Percentiles rank a stretch among this genome's conserved stretches.
Conservation (phyloP, 2,888 invertebrate species). For the Machimus rusticus region DNA sequence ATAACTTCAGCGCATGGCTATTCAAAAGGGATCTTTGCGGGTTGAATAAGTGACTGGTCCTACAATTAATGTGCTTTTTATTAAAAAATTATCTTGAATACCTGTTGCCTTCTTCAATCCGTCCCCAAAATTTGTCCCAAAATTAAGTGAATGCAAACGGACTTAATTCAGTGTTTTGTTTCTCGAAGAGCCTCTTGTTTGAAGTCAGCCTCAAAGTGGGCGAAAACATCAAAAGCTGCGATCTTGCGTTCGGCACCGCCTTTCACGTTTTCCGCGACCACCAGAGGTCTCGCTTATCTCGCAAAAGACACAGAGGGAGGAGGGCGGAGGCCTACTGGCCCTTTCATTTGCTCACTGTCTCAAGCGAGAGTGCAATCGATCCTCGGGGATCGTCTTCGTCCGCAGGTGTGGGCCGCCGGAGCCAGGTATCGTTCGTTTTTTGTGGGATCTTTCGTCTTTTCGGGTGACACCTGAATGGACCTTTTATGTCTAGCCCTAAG, state of each 20-base stretch:
- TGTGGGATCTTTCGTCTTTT: background rate
- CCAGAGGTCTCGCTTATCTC: background rate
- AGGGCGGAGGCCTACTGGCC: background rate
- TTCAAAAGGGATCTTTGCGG: background rate
- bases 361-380: background rate
- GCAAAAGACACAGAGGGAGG: background rate
- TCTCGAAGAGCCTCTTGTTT: background rate
- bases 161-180: no score
- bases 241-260: background rate
- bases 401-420: background rate
- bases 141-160: no score
- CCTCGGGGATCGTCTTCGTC: background rate
- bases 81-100: background rate
- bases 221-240: background rate
- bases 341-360: background rate
- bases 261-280: background rate
- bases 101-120: background rate
- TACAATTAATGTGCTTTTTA: background rate
- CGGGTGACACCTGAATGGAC: background rate
- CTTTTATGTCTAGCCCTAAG: background rate
- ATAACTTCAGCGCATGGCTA: background rate
- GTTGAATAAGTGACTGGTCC: background rate
- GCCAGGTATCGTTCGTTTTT: background rate
- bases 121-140: no score
- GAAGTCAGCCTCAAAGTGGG: background rate